A percentile compares a stretch with the other conserved stretches of the same genome.
phyloP scores from a whole-genome alignment of 2,113 vertebrate genomes.

The Struthio camelus region DNA sequence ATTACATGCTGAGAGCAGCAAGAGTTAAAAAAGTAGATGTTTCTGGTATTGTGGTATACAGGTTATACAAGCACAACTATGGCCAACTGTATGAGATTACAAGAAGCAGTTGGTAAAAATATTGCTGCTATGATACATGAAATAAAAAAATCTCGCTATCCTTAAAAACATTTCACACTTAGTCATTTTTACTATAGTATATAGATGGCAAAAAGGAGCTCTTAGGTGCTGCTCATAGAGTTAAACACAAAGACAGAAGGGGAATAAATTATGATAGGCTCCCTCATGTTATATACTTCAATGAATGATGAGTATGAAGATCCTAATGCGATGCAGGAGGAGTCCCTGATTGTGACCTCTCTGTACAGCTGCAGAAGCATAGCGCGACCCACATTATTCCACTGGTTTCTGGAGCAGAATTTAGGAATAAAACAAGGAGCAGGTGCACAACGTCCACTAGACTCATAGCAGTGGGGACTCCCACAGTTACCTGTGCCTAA shows the following conservation, averaged over 20 bases:
- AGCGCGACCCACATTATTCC: background rate
- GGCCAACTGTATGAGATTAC: background rate
- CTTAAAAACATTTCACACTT: background rate
- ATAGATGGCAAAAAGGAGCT: background rate
- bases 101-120: background rate
- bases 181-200: background rate
- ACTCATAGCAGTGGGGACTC: background rate
- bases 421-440: background rate
- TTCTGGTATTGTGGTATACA: background rate
- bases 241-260: background rate
- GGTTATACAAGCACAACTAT: background rate
- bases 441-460: background rate
- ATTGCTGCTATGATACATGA: background rate
- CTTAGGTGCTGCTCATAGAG: background rate
- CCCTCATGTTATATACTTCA: background rate
- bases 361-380: background rate
- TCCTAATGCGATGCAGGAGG: background rate
- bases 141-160: background rate
- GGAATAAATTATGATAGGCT: background rate
- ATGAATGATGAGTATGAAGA: background rate
- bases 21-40: background rate
- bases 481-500: background rate
- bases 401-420: background rate
- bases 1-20: background rate
- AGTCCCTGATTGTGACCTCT: background rate